Evolutionary conservation across 92 coral and sea anemone genomes (phyloP), one percentile per base, ranked within the genome.

Genomic region (Micromussa lordhowensis): DNA sequence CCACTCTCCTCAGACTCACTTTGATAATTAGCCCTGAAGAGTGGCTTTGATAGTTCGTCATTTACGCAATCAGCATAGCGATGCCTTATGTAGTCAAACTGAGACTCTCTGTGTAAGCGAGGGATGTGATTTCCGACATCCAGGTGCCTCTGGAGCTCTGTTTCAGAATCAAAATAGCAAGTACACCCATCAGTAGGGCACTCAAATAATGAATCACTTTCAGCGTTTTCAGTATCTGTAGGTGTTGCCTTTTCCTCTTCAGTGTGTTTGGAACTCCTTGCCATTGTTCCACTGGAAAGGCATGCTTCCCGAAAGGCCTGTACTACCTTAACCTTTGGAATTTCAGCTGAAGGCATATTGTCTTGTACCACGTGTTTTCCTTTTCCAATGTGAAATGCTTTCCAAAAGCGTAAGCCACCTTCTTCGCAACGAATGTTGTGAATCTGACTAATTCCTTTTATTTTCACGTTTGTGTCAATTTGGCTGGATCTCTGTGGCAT

Each of bases 321-420:
- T 61, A 66, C 74, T 61, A 81, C 57, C 74, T 81, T 61, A 61
- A 64, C 74, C 74, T 81, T 81, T 81, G 85, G 85, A 81, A 81
- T 81, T 34, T 81, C 74, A 58, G 72, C 84, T 80, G 84, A 58
- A 30, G 72, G 53, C 72, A 58, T 84, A 84, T 84, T 73, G 78
- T 85, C 82, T 74, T 74, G 82, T 85, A 74, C 82, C 88, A 85
- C 13, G 82, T 82, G 73, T 85, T 74, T 53, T 74, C 88, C 82
- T 85, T 85, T 85, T 74, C 82, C 87, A 54, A 83, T 83, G 87
- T 83, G 79, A 83, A 83, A 83, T 83, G 87, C 87, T 83, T 83
- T 83, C 87, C 89, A 85, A 85, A 53, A 85, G 71, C 59, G 82
- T 32, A 85, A 75, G 59, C 82, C 89, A 76, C 61, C 83, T 80